These are phyloP conservation scores for Dasypus novemcinctus DNA, from an alignment of 2,113 vertebrate species.

Conservation along the genomic window DNA sequence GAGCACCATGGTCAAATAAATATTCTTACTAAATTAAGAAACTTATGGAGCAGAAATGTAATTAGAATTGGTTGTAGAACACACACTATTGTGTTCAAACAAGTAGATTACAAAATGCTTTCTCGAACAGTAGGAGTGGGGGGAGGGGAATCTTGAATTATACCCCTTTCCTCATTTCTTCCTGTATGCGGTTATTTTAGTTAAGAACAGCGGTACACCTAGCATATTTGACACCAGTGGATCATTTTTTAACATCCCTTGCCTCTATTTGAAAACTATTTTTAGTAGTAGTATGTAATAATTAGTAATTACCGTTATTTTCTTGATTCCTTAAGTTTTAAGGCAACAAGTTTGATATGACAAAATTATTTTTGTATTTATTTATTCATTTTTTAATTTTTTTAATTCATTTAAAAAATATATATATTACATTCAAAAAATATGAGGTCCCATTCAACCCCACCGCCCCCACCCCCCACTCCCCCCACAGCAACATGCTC, in stretches of 20 bases:
- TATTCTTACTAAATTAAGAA: conserved; percentile 34
- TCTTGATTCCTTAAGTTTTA: conserved; percentile 32
- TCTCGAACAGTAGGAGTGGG: not conserved
- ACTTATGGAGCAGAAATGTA: not conserved
- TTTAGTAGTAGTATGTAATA: conserved; percentile 1
- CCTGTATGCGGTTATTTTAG: not conserved
- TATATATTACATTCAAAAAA: too few species aligned
- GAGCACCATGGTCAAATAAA: conserved; percentile 1
- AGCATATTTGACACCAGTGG: not conserved
- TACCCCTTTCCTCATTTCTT: conserved; percentile 4
- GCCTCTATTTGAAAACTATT: not conserved
- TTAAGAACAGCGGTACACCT: not conserved
- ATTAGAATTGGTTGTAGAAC: not conserved
- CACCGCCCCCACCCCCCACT: too few species aligned
- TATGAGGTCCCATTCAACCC: too few species aligned
- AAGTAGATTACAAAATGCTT: conserved; percentile 2
- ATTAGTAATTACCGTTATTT: not conserved
- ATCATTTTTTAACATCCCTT: not conserved
- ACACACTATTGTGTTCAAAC: conserved; percentile 17
- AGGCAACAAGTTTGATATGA: not conserved
- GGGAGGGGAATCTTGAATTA: not conserved
- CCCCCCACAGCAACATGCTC: too few species aligned
- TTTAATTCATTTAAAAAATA: too few species aligned
- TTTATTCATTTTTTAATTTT: too few species aligned
- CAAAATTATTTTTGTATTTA: too few species aligned